Percentiles rank a stretch among this genome's conserved stretches.
These are phyloP conservation scores for Benthosema pterotum DNA, from an alignment of 2,797 vertebrate species.

Conservation along the genomic window DNA sequence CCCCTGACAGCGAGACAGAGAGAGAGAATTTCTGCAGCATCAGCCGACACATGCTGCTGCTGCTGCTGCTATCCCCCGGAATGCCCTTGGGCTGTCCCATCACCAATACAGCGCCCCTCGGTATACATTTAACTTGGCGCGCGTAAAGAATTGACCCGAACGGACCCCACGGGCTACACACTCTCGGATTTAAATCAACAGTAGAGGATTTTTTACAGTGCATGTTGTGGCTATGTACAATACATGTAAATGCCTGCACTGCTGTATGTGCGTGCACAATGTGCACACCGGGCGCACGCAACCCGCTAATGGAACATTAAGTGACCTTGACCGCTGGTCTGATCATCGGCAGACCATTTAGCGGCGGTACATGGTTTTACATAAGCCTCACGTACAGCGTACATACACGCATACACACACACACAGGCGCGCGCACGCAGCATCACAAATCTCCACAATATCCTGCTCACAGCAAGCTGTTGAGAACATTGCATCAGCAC, in stretches of 20 bases:
- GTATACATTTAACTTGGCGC: too few relatives aligned
- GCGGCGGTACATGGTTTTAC: neutral
- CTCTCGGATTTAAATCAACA: too few relatives aligned
- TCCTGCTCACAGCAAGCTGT: slow-evolving; percentile 10
- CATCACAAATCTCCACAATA: slow-evolving; percentile 13
- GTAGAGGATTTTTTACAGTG: too few relatives aligned
- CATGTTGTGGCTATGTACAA: slow-evolving; percentile 19
- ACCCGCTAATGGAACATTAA: slow-evolving; percentile 11
- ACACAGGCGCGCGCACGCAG: neutral
- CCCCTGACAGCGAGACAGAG: too few relatives aligned
- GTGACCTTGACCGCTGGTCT: slow-evolving; percentile 4
- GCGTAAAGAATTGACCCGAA: too few relatives aligned
- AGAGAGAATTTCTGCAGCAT: slow-evolving; percentile 61
- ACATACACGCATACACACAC: neutral
- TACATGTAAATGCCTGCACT: too few relatives aligned
- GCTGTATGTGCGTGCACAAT: slow-evolving; percentile 9
- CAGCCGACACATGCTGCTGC: slow-evolving; percentile 44
- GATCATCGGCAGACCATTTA: slow-evolving; percentile 7
- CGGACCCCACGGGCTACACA: too few relatives aligned
- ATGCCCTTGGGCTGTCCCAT: slow-evolving; percentile 65
- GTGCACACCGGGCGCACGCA: neutral
- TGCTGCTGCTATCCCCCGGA: slow-evolving; percentile 31
- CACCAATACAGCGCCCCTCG: slow-evolving; percentile 31
- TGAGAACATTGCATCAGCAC: slow-evolving; percentile 2
- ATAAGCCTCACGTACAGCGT: slow-evolving; percentile 1